phyloP scores from a whole-genome alignment of 2,888 invertebrate species.

The Poecilus cupreus region DNA sequence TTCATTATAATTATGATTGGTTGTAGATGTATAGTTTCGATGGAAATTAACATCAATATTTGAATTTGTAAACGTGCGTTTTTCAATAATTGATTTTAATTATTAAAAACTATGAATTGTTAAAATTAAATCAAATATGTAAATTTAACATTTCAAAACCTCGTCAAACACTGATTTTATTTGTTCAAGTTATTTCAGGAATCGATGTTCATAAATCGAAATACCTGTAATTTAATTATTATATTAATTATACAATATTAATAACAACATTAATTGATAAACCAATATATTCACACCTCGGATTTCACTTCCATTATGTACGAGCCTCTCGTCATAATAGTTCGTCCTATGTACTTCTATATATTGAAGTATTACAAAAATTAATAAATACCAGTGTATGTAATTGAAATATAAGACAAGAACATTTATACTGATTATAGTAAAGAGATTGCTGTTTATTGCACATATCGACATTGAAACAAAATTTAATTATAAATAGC shows the following conservation, averaged over 20 bases:
- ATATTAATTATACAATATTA: not conserved
- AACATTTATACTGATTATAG: too few species aligned
- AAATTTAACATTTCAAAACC: constrained; percentile 21
- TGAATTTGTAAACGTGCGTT: constrained; percentile 17
- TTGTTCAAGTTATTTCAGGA: not conserved
- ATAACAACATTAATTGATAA: too few species aligned
- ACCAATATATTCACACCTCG: too few species aligned
- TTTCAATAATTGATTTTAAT: constrained; percentile 46
- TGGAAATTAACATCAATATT: constrained; percentile 33
- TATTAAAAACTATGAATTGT: constrained; percentile 39
- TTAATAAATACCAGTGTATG: too few species aligned
- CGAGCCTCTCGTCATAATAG: too few species aligned
- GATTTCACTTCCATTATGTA: too few species aligned
- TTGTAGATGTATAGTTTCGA: constrained; percentile 8
- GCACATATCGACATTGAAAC: too few species aligned
- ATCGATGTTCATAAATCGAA: not conserved
- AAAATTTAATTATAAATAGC: too few species aligned
- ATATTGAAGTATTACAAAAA: too few species aligned
- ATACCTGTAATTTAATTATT: constrained; percentile 1
- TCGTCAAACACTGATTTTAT: constrained; percentile 1
- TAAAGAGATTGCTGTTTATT: too few species aligned
- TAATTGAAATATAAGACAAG: too few species aligned
- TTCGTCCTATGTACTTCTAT: too few species aligned
- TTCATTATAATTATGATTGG: constrained; percentile 44
- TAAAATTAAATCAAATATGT: constrained; percentile 39